Percentiles rank a stretch among this genome's conserved stretches.
Conservation (phyloP, 2,113 vertebrate genomes). For the Lathamus discolor region DNA sequence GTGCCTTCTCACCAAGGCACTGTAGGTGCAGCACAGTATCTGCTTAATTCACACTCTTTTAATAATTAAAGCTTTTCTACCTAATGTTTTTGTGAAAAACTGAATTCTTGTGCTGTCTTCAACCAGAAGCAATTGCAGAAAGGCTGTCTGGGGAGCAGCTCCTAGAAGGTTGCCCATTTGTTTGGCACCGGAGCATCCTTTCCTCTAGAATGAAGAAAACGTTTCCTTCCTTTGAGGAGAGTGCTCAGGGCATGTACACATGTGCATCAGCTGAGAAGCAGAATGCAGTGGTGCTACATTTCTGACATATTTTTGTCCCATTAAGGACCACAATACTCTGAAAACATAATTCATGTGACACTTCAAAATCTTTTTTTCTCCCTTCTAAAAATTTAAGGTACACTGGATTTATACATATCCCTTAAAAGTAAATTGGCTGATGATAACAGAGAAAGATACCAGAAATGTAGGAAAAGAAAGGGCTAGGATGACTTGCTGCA, state of each 20-base stretch:
- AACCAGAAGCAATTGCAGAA: neutral
- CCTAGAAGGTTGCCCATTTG: neutral
- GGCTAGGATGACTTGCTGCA: neutral
- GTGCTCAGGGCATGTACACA: neutral
- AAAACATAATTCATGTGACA: neutral
- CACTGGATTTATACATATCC: neutral
- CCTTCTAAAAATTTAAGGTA: neutral
- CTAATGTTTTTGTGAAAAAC: slow-evolving; percentile 50
- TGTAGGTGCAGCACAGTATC: slow-evolving; percentile 35
- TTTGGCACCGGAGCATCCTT: neutral
- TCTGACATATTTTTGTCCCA: neutral
- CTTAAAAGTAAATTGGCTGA: neutral
- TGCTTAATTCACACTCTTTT: slow-evolving; percentile 54
- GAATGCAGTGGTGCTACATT: neutral
- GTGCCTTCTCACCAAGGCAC: slow-evolving; percentile 32
- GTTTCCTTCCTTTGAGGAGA: neutral
- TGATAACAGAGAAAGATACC: neutral
- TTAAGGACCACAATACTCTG: neutral
- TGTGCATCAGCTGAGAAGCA: neutral
- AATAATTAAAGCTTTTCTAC: slow-evolving; percentile 66
- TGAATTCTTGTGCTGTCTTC: neutral
- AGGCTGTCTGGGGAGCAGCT: neutral
- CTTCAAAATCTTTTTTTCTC: neutral
- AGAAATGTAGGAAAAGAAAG: neutral
- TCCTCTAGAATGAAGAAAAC: neutral